A percentile compares a stretch with the other conserved stretches of the same genome.
Conservation (phyloP, 2,113 vertebrate genomes). For the Martes martes region DNA sequence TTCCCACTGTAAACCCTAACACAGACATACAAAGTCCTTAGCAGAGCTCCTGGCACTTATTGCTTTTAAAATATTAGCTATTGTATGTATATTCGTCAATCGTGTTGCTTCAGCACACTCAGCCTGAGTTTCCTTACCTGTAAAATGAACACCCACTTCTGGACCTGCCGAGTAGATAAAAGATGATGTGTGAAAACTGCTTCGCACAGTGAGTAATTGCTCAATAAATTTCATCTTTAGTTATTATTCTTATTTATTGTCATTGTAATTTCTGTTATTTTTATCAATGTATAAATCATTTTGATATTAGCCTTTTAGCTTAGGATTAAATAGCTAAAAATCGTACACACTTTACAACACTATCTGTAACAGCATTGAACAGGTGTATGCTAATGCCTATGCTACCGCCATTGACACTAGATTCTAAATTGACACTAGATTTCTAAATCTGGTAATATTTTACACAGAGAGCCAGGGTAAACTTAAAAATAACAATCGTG, state of each 20-base stretch:
- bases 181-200: not conserved
- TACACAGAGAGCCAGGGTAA: not conserved
- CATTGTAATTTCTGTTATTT: not conserved
- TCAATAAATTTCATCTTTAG: not conserved
- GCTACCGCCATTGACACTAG: not conserved
- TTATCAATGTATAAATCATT: not conserved
- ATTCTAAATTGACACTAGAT: not conserved
- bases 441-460: not conserved
- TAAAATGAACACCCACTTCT: not conserved
- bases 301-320: not conserved
- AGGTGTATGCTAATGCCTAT: not conserved
- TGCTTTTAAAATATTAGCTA: not conserved
- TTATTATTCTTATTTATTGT: not conserved
- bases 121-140: not conserved
- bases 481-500: not conserved
- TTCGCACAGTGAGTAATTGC: not conserved
- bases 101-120: not conserved
- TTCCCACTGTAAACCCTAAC: not conserved
- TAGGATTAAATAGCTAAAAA: not conserved
- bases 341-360: not conserved
- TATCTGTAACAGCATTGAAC: fast-evolving
- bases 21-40: not conserved
- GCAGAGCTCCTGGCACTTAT: not conserved
- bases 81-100: not conserved
- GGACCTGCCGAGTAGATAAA: not conserved